Evolutionary conservation across 2,113 vertebrate genomes (phyloP).

Genomic region (Plotosus lineatus): DNA sequence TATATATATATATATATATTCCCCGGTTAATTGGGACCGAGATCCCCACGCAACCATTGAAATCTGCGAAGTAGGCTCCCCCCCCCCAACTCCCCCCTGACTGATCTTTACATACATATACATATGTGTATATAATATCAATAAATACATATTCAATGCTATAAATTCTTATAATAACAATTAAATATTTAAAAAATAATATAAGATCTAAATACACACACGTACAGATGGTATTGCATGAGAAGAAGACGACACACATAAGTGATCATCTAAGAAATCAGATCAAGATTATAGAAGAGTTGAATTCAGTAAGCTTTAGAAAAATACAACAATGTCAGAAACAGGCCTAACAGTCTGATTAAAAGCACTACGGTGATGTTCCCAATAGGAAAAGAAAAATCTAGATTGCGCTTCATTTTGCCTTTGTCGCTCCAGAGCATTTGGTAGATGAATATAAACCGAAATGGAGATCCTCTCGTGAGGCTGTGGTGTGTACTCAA

Average conservation of each 20-base stretch:
- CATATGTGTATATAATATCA: no score
- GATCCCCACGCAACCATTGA: no score
- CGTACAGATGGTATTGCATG: no score
- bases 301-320: constrained; percentile 32
- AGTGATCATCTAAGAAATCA: constrained; percentile 40
- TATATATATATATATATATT: no score
- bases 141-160: no score
- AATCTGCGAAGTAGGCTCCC: no score
- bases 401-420: not conserved
- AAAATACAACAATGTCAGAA: constrained; percentile 4
- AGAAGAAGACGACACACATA: constrained; percentile 22
- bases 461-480: not conserved
- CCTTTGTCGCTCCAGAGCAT: not conserved
- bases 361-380: not conserved
- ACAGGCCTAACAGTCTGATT: not conserved
- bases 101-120: no score
- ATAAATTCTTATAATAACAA: no score
- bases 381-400: constrained; percentile 1
- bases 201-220: no score
- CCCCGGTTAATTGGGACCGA: no score
- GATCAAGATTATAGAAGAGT: constrained; percentile 15
- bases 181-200: no score
- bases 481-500: not conserved
- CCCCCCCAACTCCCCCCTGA: no score
- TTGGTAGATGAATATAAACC: constrained; percentile 1